Percentiles rank a stretch among this genome's conserved stretches.
phyloP scores from a whole-genome alignment of 2,888 invertebrate genomes.

The Candidula unifasciata region DNA sequence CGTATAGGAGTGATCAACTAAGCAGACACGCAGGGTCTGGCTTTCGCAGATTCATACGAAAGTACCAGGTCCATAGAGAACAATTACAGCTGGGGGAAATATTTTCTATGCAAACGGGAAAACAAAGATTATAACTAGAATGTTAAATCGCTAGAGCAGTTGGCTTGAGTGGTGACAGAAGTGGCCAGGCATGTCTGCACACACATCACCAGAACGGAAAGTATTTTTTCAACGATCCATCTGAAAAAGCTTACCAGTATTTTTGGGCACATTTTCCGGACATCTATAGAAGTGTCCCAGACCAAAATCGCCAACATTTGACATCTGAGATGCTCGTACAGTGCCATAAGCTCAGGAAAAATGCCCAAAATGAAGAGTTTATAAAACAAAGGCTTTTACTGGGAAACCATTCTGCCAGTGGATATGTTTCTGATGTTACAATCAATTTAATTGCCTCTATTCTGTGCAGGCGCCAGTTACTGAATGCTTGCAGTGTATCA shows the following conservation, averaged over 20 bases:
- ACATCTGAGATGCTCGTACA: no score
- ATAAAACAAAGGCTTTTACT: background rate
- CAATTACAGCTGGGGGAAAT: background rate
- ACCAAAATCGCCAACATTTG: no score
- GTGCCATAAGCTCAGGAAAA: background rate
- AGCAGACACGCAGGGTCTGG: background rate
- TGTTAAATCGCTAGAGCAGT: background rate
- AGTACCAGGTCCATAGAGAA: background rate
- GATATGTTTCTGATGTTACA: no score
- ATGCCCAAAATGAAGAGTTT: background rate
- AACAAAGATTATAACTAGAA: slow-evolving; percentile 16
- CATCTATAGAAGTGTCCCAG: background rate
- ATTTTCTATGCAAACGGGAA: background rate
- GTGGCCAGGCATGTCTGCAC: background rate
- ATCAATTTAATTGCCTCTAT: no score
- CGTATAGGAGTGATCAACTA: no score
- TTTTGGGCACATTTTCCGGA: background rate
- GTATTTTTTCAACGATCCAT: slow-evolving; percentile 1
- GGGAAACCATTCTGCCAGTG: background rate
- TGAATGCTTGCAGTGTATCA: no score
- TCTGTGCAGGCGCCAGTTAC: no score
- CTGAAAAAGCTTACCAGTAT: slow-evolving; percentile 24
- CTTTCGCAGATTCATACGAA: background rate
- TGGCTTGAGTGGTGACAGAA: background rate
- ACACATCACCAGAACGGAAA: background rate